Conservation (phyloP, 2,113 vertebrate species). For the Ageneiosus marmoratus region DNA sequence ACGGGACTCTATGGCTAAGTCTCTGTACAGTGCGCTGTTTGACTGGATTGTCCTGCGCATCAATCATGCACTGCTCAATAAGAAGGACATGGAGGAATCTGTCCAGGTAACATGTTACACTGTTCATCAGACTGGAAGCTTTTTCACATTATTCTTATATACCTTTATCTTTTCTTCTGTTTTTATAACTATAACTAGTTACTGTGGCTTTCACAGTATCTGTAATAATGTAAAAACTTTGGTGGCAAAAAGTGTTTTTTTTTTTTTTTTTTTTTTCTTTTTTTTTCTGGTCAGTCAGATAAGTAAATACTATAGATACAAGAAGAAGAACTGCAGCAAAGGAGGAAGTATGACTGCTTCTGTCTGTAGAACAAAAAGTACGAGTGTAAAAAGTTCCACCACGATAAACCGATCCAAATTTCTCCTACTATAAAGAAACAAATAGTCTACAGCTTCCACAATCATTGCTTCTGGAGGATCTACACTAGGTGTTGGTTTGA, state of each 20-base stretch:
- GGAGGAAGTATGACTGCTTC: background rate
- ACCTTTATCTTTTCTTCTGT: background rate
- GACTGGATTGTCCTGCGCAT: constrained; percentile 98
- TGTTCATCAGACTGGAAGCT: background rate
- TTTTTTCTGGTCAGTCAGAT: background rate
- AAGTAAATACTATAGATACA: background rate
- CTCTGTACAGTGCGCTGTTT: constrained; percentile 95
- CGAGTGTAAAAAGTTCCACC: background rate
- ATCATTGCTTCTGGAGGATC: no score
- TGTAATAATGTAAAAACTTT: background rate
- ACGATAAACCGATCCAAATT: no score
- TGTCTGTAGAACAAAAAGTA: background rate
- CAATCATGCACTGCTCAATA: constrained; percentile 96
- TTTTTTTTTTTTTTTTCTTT: no score
- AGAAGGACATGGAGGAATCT: constrained; percentile 90
- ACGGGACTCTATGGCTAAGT: constrained; percentile 99
- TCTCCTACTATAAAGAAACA: no score
- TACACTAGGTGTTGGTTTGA: no score
- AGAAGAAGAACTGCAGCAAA: background rate
- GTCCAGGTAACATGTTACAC: constrained; percentile 29
- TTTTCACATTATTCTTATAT: background rate
- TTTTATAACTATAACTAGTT: background rate
- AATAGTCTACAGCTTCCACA: no score
- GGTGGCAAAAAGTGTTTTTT: background rate
- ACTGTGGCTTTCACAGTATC: background rate